These are phyloP conservation scores for Dendrolimus pini DNA, from an alignment of 2,888 invertebrate genomes.

Conservation along the genomic window DNA sequence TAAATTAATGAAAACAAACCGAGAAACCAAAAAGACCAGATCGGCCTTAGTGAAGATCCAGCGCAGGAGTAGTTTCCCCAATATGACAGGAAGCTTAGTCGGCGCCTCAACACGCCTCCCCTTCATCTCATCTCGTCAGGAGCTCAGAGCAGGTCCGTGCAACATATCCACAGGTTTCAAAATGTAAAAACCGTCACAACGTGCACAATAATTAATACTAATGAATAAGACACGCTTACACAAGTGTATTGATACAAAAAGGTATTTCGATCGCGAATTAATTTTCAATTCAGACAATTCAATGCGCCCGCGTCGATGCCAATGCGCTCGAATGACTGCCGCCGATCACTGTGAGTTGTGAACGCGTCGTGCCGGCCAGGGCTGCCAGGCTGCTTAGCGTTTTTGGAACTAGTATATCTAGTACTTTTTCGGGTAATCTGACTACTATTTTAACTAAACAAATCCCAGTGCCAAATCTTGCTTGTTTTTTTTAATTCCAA, in stretches of 20 bases:
- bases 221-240: too few species aligned
- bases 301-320: constrained; percentile 29
- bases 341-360: constrained; percentile 15
- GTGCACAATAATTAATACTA: background rate
- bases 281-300: constrained; percentile 5
- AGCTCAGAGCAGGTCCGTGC: constrained; percentile 8
- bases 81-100: constrained; percentile 52
- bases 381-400: background rate
- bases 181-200: constrained; percentile 18
- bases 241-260: background rate
- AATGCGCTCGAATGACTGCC: constrained; percentile 27
- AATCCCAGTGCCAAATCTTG: too few species aligned
- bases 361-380: constrained; percentile 12
- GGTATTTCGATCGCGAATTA: background rate
- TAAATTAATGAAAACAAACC: constrained; percentile 57
- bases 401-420: too few species aligned
- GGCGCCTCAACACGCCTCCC: constrained; percentile 37
- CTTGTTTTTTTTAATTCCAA: too few species aligned
- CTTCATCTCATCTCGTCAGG: constrained; percentile 54
- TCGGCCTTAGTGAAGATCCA: constrained; percentile 81
- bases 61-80: constrained; percentile 75
- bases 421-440: too few species aligned
- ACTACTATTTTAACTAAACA: too few species aligned
- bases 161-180: constrained; percentile 24
- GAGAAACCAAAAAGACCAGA: constrained; percentile 78